Conservation (phyloP, 2,888 invertebrate species). For the Caenorhabditis doughertyi region DNA sequence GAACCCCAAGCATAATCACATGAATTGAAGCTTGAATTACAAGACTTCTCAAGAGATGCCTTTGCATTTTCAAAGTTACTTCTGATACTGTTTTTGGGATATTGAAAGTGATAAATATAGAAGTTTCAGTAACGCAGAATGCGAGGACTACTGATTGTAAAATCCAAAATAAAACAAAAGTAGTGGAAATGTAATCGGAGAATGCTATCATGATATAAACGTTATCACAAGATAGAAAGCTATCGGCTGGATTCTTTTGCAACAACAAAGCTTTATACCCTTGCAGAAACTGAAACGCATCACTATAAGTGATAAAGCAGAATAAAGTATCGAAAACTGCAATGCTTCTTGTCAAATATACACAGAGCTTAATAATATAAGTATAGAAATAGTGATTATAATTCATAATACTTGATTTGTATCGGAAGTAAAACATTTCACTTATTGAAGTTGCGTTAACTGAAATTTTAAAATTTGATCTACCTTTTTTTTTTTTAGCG, state of each 20-base stretch:
- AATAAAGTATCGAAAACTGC: neutral
- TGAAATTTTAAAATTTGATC: neutral
- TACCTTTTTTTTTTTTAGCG: too few relatives aligned
- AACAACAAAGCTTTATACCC: neutral
- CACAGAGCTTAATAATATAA: neutral
- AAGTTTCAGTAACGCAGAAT: neutral
- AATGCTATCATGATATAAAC: constrained; percentile 1
- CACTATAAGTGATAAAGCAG: neutral
- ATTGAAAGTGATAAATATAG: neutral
- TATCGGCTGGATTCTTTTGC: neutral
- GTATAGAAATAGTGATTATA: constrained; percentile 9
- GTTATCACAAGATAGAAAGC: neutral
- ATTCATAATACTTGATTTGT: constrained; percentile 21
- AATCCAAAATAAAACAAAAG: neutral
- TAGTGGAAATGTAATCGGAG: neutral
- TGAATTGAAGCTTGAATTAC: constrained; percentile 21
- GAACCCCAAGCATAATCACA: constrained; percentile 14
- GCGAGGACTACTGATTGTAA: neutral
- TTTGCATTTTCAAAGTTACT: constrained; percentile 13
- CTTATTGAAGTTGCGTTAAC: constrained; percentile 22
- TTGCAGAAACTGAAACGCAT: neutral
- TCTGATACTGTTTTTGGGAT: constrained; percentile 17
- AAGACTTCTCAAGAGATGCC: constrained; percentile 12
- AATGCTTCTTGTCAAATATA: neutral
- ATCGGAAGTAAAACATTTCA: constrained; percentile 41